phyloP scores from a whole-genome alignment of 2,888 invertebrate genomes.

The Cephus rjabovi region DNA sequence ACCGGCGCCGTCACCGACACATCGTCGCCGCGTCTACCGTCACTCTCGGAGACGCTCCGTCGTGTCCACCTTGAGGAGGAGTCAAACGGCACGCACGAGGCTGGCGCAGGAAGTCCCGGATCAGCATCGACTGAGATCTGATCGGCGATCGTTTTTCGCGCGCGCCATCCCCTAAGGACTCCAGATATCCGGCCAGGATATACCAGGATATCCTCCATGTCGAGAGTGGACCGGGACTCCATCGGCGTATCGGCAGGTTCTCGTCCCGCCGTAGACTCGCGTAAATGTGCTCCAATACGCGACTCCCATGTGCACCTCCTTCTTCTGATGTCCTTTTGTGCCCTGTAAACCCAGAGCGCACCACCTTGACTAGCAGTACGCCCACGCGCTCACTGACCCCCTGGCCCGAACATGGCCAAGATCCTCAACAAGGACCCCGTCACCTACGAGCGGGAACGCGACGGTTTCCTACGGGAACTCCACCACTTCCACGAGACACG shows the following conservation, averaged over 20 bases:
- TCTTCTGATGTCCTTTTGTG: conserved; percentile 30
- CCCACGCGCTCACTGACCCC: conserved; percentile 25
- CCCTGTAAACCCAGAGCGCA: conserved; percentile 45
- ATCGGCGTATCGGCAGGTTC: conserved; percentile 41
- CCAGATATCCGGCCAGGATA: neutral
- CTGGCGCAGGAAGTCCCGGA: neutral
- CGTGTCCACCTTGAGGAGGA: conserved; percentile 1
- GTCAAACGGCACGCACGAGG: conserved; percentile 2
- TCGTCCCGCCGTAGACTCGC: conserved; percentile 31
- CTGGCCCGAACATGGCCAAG: conserved; percentile 70
- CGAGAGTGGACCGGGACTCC: conserved; percentile 47
- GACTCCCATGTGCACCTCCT: conserved; percentile 41
- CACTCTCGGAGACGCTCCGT: neutral
- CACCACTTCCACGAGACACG: conserved; percentile 91
- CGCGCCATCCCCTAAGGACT: neutral
- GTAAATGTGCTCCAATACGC: conserved; percentile 47
- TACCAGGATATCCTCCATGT: conserved; percentile 33
- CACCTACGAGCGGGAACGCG: conserved; percentile 82
- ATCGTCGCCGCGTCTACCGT: neutral
- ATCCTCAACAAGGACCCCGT: conserved; percentile 77
- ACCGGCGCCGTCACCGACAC: neutral
- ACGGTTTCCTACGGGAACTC: conserved; percentile 85
- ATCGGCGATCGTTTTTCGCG: neutral
- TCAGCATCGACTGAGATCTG: neutral
- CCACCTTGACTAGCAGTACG: conserved; percentile 28